Percentiles rank a stretch among this genome's conserved stretches.
Evolutionary conservation across 2,113 vertebrate genomes (phyloP).

Genomic region (Festucalex cinctus): DNA sequence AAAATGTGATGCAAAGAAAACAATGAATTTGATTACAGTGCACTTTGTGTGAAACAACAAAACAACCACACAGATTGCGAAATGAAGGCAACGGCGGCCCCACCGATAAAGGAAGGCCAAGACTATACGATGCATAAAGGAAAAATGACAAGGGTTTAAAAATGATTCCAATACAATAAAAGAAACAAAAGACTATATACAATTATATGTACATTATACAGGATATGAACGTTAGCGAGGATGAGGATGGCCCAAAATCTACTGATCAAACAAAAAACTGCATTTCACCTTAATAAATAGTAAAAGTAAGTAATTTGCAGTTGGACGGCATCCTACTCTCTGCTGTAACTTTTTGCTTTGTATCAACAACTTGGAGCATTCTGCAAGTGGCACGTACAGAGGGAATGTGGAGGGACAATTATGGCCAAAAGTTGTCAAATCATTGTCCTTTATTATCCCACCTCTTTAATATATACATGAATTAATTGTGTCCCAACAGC

Average conservation of each 20-base stretch:
- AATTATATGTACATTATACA: constrained; percentile 73
- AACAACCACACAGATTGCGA: constrained; percentile 43
- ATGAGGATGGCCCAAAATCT: constrained; percentile 38
- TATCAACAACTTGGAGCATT: constrained; percentile 16
- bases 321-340: constrained; percentile 47
- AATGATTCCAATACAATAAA: constrained; percentile 19
- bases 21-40: constrained; percentile 66
- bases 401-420: constrained; percentile 46
- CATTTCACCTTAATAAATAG: constrained; percentile 63
- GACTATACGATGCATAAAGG: constrained; percentile 9
- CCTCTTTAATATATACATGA: constrained; percentile 34
- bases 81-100: constrained; percentile 67
- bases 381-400: constrained; percentile 30
- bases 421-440: constrained; percentile 7
- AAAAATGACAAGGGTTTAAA: constrained; percentile 11
- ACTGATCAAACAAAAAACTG: constrained; percentile 45
- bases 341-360: constrained; percentile 22
- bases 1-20: constrained; percentile 45
- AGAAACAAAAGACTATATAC: constrained; percentile 62
- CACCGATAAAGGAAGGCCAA: constrained; percentile 28
- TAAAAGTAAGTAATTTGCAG: constrained; percentile 37
- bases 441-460: no score
- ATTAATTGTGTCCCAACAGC: constrained; percentile 22
- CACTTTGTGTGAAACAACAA: constrained; percentile 68
- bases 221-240: constrained; percentile 54